phyloP scores from a whole-genome alignment of 2,888 invertebrate genomes.

The Petrolisthes cinctipes region DNA sequence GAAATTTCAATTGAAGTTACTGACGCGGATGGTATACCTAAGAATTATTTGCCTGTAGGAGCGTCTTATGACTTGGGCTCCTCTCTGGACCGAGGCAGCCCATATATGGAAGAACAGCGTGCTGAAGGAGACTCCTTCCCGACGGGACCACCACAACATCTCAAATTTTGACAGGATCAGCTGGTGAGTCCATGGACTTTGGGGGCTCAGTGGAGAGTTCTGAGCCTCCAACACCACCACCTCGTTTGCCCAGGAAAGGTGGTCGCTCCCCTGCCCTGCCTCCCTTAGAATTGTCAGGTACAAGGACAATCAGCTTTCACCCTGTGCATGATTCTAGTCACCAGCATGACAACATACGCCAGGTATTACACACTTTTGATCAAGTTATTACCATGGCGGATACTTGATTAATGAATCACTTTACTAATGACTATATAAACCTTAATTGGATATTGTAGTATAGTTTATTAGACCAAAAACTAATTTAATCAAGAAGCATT shows the following conservation, averaged over 20 bases:
- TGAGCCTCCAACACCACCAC: constrained; percentile 47
- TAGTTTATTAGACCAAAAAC: no score
- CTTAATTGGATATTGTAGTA: no score
- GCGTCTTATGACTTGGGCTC: constrained; percentile 28
- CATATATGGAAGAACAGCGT: constrained; percentile 15
- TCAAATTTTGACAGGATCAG: constrained; percentile 31
- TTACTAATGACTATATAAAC: no score
- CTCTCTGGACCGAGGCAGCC: constrained; percentile 40
- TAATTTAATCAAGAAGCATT: no score
- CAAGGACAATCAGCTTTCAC: neutral
- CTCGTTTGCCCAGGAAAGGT: constrained; percentile 43
- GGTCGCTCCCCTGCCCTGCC: constrained; percentile 44
- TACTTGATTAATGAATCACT: no score
- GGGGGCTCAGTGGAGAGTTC: constrained; percentile 41
- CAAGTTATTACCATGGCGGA: no score
- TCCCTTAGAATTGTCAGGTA: constrained; percentile 35
- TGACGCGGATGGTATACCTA: constrained; percentile 23
- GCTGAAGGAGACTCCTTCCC: constrained; percentile 6
- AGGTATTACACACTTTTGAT: no score
- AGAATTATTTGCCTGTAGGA: constrained; percentile 16
- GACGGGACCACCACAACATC: constrained; percentile 37
- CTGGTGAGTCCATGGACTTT: constrained; percentile 45
- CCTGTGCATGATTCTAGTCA: neutral
- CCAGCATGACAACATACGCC: neutral
- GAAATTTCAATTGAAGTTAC: constrained; percentile 35